A percentile compares a stretch with the other conserved stretches of the same genome.
Evolutionary conservation across 2,888 invertebrate species (phyloP).

Genomic region (Agelastica alni): DNA sequence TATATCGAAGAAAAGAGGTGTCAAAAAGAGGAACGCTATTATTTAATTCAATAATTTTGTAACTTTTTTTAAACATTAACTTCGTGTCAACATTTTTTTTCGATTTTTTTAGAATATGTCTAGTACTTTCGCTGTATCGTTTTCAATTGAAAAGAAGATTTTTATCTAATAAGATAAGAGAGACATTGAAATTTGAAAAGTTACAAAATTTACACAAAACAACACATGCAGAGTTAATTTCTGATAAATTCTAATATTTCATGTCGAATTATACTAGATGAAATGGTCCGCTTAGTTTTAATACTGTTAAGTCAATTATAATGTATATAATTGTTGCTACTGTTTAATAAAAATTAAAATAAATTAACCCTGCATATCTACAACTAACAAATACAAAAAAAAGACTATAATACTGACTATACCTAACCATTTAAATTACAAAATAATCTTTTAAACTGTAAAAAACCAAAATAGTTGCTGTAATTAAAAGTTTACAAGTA

Average conservation of each 20-base stretch:
- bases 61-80: conserved; percentile 26
- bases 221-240: not conserved
- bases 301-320: no score
- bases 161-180: conserved; percentile 14
- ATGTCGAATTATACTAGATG: no score
- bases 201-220: conserved; percentile 33
- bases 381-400: conserved; percentile 3
- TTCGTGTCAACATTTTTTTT: conserved; percentile 15
- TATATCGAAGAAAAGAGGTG: conserved; percentile 28
- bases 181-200: conserved; percentile 26
- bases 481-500: no score
- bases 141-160: conserved; percentile 24
- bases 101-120: conserved; percentile 22
- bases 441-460: not conserved
- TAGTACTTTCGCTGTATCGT: conserved; percentile 30
- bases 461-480: no score
- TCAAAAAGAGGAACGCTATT: conserved; percentile 34
- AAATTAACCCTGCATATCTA: not conserved
- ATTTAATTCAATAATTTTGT: conserved; percentile 32
- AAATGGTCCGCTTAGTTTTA: no score
- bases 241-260: no score
- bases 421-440: not conserved
- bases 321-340: no score
- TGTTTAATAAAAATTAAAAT: not conserved
- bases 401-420: conserved; percentile 9